Conservation (phyloP, 2,113 vertebrate species). For the Odontophorus gujanensis region DNA sequence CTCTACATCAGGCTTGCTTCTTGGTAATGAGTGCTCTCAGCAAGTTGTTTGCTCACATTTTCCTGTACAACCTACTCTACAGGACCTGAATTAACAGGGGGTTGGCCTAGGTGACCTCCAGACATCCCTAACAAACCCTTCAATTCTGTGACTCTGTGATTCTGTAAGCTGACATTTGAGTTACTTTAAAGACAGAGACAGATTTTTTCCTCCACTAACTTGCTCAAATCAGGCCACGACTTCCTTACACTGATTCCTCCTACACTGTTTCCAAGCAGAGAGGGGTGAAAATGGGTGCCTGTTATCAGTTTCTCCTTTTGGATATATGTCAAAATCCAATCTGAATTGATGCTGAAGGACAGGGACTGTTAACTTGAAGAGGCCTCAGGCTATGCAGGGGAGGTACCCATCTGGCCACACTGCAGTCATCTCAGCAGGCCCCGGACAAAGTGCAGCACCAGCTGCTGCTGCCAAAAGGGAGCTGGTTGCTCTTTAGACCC, state of each 20-base stretch:
- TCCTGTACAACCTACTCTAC: too few relatives aligned
- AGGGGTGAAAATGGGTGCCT: not conserved
- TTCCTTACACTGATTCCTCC: not conserved
- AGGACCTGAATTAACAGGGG: too few relatives aligned
- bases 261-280: not conserved
- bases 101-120: too few relatives aligned
- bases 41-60: too few relatives aligned
- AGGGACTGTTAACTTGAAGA: not conserved
- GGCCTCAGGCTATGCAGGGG: accelerated
- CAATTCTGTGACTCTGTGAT: too few relatives aligned
- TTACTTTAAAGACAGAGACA: not conserved
- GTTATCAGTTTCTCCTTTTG: not conserved
- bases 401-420: not conserved
- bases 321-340: not conserved
- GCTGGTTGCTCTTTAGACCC: not conserved
- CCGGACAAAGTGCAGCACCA: not conserved
- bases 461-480: not conserved
- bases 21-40: too few relatives aligned
- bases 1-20: too few relatives aligned
- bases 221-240: not conserved
- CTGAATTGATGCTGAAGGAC: not conserved
- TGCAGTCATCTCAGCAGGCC: not conserved
- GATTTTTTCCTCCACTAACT: not conserved
- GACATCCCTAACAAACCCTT: too few relatives aligned
- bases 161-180: not conserved